Evolutionary conservation across 1,140 invertebrate genomes (phyloP).

Genomic region (Papilio aristodemus): DNA sequence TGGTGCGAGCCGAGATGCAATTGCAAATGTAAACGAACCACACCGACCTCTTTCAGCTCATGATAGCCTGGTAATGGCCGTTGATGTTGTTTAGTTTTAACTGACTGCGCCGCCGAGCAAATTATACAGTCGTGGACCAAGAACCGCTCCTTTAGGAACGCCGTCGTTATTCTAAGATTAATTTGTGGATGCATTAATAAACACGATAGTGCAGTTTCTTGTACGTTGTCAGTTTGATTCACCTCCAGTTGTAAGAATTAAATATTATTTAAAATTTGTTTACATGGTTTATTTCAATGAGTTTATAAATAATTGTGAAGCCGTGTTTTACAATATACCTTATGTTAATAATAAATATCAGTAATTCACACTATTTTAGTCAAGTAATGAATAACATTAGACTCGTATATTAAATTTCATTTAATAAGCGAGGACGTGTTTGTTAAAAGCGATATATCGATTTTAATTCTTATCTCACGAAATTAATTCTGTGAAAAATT

Average conservation of each 20-base stretch:
- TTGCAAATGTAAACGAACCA: slow-evolving; percentile 72
- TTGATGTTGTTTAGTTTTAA: slow-evolving; percentile 39
- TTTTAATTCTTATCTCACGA: too few species aligned
- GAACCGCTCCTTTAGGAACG: slow-evolving; percentile 14
- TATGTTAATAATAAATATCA: neutral
- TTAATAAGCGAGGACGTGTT: too few species aligned
- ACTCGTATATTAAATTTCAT: too few species aligned
- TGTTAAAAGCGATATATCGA: too few species aligned
- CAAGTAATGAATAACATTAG: too few species aligned
- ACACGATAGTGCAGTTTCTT: slow-evolving; percentile 16
- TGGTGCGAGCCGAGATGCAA: slow-evolving; percentile 59
- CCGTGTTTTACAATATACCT: too few species aligned
- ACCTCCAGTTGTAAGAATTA: neutral
- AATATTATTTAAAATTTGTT: neutral
- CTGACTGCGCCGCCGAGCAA: slow-evolving; percentile 35
- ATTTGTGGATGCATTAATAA: slow-evolving; percentile 31
- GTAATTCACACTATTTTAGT: too few species aligned
- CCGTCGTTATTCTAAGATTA: slow-evolving; percentile 28
- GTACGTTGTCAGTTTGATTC: slow-evolving; percentile 1
- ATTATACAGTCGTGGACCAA: slow-evolving; percentile 32
- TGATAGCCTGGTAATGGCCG: slow-evolving; percentile 53
- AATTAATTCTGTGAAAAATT: too few species aligned
- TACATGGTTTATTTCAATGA: neutral
- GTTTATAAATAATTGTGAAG: neutral
- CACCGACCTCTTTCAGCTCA: slow-evolving; percentile 55